Base-by-base conservation (phyloP, 2,797 vertebrate species). In the Menidia menidia region DNA sequence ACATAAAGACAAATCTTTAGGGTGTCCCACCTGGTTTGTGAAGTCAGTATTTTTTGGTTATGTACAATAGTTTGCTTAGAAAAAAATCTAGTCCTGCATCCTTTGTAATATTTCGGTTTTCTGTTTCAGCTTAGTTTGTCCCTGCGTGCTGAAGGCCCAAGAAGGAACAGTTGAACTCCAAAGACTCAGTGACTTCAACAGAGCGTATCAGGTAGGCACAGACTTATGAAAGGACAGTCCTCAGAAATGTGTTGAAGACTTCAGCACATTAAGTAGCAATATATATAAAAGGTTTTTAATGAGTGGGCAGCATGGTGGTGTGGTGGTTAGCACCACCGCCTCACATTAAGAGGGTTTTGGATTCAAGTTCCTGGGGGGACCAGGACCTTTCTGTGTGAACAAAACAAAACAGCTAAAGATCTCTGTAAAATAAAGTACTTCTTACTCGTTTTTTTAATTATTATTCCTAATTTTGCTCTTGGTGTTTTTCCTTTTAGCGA, bases 181-280 rank as follows among this genome's bases (percentile, higher is more conserved):
- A 13, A 90, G 50, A 51, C 70, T 96, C 82, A 86, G 53, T 1
- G 75, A 93, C 0, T 51, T 93, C 58, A 92, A 87, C 70, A 82
- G 8, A 85, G 95, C 87, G n/a, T 98, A 97, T 81, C 96, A 96
- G 96, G 97, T 98, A 90, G 6, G 64, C 12, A 5, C 10, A 30
- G 0, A 19, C 1, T 31, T 41, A 19, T 42, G 39, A n/a, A 42
- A 39, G 10, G 6, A 6, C 6, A 39, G 35, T 39, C 35, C 35
- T 39, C 4, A 4, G 2, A 1, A 1, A 4, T 39, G 35, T 39
- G 35, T 39, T 25, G 25, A 25, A 25, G 25, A 25, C 25, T 25
- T 25, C 1, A 25, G 25, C 25, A n/a, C n/a, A n/a, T n/a, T n/a
- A 25, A 25, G 25, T 25, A 25, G 25, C 25, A 25, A 25, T 25